These are phyloP conservation scores for Huso huso DNA, from an alignment of 2,797 vertebrate species.

Conservation along the genomic window DNA sequence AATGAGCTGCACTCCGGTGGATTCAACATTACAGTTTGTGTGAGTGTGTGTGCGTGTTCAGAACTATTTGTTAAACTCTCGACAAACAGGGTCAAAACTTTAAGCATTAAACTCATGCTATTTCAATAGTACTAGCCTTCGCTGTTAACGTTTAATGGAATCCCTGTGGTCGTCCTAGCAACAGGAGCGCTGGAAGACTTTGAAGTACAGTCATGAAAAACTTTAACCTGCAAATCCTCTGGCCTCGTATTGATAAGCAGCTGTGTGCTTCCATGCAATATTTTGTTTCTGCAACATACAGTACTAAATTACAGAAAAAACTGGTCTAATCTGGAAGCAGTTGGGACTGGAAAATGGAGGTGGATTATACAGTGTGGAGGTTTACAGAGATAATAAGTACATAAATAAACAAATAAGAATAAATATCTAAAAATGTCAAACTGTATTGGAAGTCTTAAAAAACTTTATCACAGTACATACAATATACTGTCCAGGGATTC, in stretches of 20 bases:
- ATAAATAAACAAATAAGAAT: too few species aligned
- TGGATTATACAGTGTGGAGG: too few species aligned
- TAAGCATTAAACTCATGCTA: constrained; percentile 53
- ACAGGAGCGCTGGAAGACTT: constrained; percentile 10
- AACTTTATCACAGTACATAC: too few species aligned
- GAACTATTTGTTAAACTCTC: constrained; percentile 4
- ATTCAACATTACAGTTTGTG: too few species aligned
- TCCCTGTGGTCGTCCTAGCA: constrained; percentile 5
- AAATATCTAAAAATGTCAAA: too few species aligned
- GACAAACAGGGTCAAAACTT: constrained; percentile 32
- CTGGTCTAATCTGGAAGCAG: not conserved
- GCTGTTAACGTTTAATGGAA: not conserved
- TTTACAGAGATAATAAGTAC: too few species aligned
- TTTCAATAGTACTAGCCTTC: constrained; percentile 27
- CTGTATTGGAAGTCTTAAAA: too few species aligned
- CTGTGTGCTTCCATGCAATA: constrained; percentile 16
- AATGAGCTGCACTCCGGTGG: too few species aligned
- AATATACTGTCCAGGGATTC: too few species aligned
- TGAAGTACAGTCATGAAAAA: constrained; percentile 9
- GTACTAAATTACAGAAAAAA: not conserved
- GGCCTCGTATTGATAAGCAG: constrained; percentile 36
- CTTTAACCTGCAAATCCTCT: constrained; percentile 31
- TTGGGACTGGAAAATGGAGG: not conserved
- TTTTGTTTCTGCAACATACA: not conserved
- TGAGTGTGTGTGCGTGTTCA: too few species aligned